Conservation (phyloP, 2,113 vertebrate species). For the Syngnathus scovelli region DNA sequence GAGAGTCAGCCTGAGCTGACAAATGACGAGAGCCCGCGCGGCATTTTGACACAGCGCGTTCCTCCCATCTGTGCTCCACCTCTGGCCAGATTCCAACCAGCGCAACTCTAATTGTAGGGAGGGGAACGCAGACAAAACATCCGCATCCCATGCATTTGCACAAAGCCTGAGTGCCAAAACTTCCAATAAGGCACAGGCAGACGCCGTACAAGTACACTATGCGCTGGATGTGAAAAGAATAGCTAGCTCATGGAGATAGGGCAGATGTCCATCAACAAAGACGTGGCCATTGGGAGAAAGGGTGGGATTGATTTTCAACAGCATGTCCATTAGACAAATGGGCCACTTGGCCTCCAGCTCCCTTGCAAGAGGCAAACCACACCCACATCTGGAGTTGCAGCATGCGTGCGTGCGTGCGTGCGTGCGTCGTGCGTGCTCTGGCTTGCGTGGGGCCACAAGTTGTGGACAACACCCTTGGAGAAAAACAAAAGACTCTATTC, state of each 20-base stretch:
- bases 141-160: slow-evolving; percentile 29
- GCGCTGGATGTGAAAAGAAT: not conserved
- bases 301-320: slow-evolving; percentile 39
- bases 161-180: slow-evolving; percentile 31
- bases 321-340: slow-evolving; percentile 43
- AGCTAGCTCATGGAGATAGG: slow-evolving; percentile 43
- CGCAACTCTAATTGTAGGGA: not conserved
- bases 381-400: slow-evolving; percentile 25
- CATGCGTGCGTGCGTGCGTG: not conserved
- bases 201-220: not conserved
- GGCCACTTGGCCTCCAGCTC: slow-evolving; percentile 22
- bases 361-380: slow-evolving; percentile 23
- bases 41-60: slow-evolving; percentile 52
- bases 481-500: not conserved
- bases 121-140: not conserved
- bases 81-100: slow-evolving; percentile 34
- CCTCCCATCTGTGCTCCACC: slow-evolving; percentile 49
- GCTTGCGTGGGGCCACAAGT: not conserved
- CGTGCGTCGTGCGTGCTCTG: not conserved
- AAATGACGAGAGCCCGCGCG: slow-evolving; percentile 27
- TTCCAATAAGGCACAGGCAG: not conserved
- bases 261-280: slow-evolving; percentile 28
- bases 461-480: not conserved
- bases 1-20: slow-evolving; percentile 25
- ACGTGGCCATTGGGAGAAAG: slow-evolving; percentile 22